Conservation (phyloP, 2,888 invertebrate species). For the Gandaritis pyraliata region DNA sequence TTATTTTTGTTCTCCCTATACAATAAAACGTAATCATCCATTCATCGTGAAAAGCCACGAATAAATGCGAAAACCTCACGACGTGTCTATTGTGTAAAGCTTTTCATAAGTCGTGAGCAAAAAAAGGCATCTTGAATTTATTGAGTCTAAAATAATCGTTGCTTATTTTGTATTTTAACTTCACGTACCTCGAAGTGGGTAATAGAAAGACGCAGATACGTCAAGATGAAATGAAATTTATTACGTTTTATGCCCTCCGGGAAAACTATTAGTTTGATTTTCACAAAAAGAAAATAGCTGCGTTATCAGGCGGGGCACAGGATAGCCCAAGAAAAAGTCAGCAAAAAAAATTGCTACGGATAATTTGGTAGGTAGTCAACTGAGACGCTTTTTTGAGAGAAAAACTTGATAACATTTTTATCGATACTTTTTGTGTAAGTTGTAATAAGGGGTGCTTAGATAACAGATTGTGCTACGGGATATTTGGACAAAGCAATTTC, state of each 20-base stretch:
- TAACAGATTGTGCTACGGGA: slow-evolving; percentile 9
- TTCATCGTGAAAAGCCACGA: not conserved
- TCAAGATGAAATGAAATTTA: slow-evolving; percentile 68
- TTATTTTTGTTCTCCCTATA: not conserved
- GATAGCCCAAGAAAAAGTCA: slow-evolving; percentile 47
- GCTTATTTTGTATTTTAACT: slow-evolving; percentile 22
- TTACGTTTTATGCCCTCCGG: slow-evolving; percentile 60
- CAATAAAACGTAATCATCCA: slow-evolving; percentile 4
- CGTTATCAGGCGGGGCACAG: slow-evolving; percentile 54
- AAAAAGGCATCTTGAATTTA: slow-evolving; percentile 14
- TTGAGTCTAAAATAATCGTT: slow-evolving; percentile 25
- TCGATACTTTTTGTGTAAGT: slow-evolving; percentile 24
- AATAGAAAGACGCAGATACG: slow-evolving; percentile 69
- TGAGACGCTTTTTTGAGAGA: slow-evolving; percentile 20
- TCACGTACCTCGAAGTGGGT: slow-evolving; percentile 12
- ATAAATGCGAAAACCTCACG: slow-evolving; percentile 11
- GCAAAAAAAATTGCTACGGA: slow-evolving; percentile 50
- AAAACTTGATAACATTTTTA: slow-evolving; percentile 28
- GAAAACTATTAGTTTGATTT: slow-evolving; percentile 70
- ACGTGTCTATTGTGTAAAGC: slow-evolving; percentile 16
- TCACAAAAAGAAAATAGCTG: slow-evolving; percentile 62
- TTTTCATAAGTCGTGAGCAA: slow-evolving; percentile 12
- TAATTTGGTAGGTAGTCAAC: slow-evolving; percentile 42
- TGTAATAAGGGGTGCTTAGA: slow-evolving; percentile 9
- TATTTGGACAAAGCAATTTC: not conserved